Evolutionary conservation across 2,113 vertebrate species (phyloP).

Genomic region (Neolamprologus tretocephalus): DNA sequence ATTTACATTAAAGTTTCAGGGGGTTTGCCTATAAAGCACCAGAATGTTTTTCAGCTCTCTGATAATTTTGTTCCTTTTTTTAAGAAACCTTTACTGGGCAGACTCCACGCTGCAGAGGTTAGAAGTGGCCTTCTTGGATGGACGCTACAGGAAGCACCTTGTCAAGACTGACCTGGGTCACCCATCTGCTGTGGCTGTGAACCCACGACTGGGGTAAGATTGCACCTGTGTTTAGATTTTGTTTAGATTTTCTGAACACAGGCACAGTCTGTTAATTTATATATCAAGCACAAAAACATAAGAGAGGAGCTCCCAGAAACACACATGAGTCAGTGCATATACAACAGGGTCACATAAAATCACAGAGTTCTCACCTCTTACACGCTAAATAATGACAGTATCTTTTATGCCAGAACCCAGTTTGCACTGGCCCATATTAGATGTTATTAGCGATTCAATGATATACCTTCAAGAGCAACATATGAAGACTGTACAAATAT

Average conservation of each 20-base stretch:
- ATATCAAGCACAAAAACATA: neutral
- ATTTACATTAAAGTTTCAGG: neutral
- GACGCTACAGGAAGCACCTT: slow-evolving; percentile 88
- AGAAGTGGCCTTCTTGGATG: slow-evolving; percentile 86
- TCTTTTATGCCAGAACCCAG: neutral
- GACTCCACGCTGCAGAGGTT: slow-evolving; percentile 80
- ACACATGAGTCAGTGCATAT: neutral
- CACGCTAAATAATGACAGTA: neutral
- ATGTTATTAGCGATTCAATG: neutral
- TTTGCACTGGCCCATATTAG: neutral
- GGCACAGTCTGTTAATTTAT: neutral
- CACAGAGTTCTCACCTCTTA: neutral
- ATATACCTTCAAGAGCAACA: neutral
- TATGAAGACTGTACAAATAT: neutral
- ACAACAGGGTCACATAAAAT: neutral
- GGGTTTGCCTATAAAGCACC: neutral
- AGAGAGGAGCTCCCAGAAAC: neutral
- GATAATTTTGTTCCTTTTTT: neutral
- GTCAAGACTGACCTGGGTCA: slow-evolving; percentile 77
- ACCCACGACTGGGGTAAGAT: slow-evolving; percentile 81
- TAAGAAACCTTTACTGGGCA: slow-evolving; percentile 91
- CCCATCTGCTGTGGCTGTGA: slow-evolving; percentile 84
- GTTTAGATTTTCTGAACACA: neutral
- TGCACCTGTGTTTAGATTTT: neutral
- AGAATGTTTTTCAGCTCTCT: neutral